phyloP scores from a whole-genome alignment of 1,140 invertebrate species.

The Eciton burchellii region DNA sequence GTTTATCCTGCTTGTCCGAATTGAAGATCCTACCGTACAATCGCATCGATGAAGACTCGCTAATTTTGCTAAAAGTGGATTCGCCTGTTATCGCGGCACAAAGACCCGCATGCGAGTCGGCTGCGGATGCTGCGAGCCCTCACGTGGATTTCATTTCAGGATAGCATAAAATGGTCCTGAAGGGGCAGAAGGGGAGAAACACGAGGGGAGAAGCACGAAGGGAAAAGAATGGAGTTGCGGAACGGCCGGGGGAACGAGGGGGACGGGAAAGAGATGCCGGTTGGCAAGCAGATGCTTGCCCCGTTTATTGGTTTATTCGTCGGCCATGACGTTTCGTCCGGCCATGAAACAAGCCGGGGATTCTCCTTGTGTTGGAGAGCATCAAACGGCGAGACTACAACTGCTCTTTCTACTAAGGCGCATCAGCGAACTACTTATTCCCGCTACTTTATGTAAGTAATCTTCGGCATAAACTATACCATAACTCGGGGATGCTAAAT shows the following conservation, averaged over 20 bases:
- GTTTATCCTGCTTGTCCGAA: too few species aligned
- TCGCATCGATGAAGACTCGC: conserved; percentile 13
- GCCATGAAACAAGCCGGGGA: conserved; percentile 68
- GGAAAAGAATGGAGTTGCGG: conserved; percentile 67
- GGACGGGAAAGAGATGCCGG: conserved; percentile 81
- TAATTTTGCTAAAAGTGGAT: conserved; percentile 39
- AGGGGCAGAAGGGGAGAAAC: conserved; percentile 31
- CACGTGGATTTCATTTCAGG: conserved; percentile 83
- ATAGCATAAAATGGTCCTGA: conserved; percentile 80
- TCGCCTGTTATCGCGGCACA: conserved; percentile 65
- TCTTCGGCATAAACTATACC: not conserved
- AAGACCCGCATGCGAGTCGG: conserved; percentile 62
- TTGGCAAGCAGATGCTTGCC: conserved; percentile 85
- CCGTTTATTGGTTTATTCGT: conserved; percentile 86
- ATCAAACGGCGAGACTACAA: conserved; percentile 41
- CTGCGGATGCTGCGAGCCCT: conserved; percentile 65
- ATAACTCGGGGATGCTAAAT: not conserved
- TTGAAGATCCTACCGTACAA: conserved; percentile 1
- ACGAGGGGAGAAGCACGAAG: conserved; percentile 66
- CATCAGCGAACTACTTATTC: conserved; percentile 29
- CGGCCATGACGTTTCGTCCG: conserved; percentile 78
- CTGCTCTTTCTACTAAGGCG: conserved; percentile 49
- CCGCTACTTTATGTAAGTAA: conserved; percentile 30
- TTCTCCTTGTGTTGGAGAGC: conserved; percentile 76
- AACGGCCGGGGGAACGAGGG: conserved; percentile 31